Evolutionary conservation across 1,140 invertebrate species (phyloP), one percentile per base, ranked within the genome.

Genomic region (Spodoptera frugiperda): DNA sequence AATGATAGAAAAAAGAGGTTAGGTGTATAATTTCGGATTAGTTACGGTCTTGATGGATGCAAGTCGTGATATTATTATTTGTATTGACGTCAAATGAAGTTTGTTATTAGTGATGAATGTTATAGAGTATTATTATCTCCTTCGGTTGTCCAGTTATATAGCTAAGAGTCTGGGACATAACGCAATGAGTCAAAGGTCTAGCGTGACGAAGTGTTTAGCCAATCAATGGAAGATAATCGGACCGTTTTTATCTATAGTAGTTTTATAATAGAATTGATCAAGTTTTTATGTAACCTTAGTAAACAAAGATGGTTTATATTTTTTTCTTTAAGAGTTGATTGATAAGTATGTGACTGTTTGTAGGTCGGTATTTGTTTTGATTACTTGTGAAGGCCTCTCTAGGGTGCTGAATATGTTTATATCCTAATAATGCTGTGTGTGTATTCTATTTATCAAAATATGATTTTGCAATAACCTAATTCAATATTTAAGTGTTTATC

Each of bases 11-110:
- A 25, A 25, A 25, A 25, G 25, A 25, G 25, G 25, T 25, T 25
- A 25, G 25, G 25, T 25, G 3, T 39, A 39, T 10, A 39, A 39
- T 39, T 39, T 39, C 5, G 33, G 9, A 39, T 39, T 9, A 39
- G 33, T 12, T 57, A 21, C 21, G 12, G 54, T 57, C 54, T 21
- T 14, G 30, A 30, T 57, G 19, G 30, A 57, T 14, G 11, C 14
- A 65, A 65, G 73, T 59, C 76, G 17, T 39, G 30, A 53, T 67
- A 57, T 39, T 46, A 70, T 77, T 63, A 71, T 11, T 11, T 30
- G 33, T 4, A 39, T 39, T 39, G 33, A 39, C 33, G 33, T 39
- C 33, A 39, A 39, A 39, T 39, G 33, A 39, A 39, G 33, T 9
- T 39, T 39, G 33, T 8, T 9, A 10, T 39, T 6, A 8, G 4